These are phyloP conservation scores for Palaemon carinicauda DNA, from an alignment of 1,140 invertebrate species.

Conservation along the genomic window DNA sequence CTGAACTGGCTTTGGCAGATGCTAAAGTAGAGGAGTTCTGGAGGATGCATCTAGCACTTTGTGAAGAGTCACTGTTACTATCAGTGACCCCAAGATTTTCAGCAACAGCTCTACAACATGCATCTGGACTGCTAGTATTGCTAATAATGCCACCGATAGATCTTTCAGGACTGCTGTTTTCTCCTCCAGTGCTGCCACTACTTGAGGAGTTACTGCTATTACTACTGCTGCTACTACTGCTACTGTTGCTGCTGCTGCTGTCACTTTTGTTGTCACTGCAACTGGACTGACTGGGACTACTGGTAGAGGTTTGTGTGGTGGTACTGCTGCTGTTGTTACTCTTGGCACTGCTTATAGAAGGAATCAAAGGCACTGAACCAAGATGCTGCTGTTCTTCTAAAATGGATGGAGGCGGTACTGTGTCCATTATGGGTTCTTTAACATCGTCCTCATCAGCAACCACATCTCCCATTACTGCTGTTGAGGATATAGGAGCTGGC, in stretches of 20 bases:
- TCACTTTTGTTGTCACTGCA: constrained; percentile 5
- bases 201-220: constrained; percentile 21
- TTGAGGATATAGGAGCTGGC: no score
- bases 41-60: background rate
- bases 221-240: constrained; percentile 41
- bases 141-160: constrained; percentile 24
- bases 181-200: background rate
- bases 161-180: constrained; percentile 30
- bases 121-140: constrained; percentile 36
- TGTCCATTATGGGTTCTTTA: constrained; percentile 44
- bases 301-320: background rate
- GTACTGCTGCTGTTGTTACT: background rate
- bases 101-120: background rate
- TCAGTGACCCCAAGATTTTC: constrained; percentile 30
- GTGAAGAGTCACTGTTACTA: constrained; percentile 39
- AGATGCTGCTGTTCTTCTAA: constrained; percentile 6
- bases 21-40: constrained; percentile 8
- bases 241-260: constrained; percentile 15
- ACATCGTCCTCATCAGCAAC: background rate
- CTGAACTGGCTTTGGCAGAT: constrained; percentile 30
- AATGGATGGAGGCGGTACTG: constrained; percentile 5
- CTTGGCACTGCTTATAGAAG: background rate
- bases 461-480: no score
- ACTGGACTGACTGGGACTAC: background rate
- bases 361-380: background rate